Evolutionary conservation across 2,888 invertebrate species (phyloP).

Genomic region (Archips crataeganus): DNA sequence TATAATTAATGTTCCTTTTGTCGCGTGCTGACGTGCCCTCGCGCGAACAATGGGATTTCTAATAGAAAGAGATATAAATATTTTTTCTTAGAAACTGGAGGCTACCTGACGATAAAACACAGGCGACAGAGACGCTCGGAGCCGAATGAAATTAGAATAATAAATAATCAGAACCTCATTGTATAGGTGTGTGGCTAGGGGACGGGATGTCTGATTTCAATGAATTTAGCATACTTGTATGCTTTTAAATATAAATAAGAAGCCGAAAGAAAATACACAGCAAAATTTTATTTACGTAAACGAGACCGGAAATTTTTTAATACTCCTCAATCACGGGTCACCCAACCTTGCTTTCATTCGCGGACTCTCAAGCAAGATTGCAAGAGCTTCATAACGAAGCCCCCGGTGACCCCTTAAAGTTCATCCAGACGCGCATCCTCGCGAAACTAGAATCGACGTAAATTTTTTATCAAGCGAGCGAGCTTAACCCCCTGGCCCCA

Average conservation of each 20-base stretch:
- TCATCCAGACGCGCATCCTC: slow-evolving; percentile 62
- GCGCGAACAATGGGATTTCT: slow-evolving; percentile 85
- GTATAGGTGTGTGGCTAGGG: slow-evolving; percentile 48
- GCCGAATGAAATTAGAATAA: slow-evolving; percentile 81
- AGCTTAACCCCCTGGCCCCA: slow-evolving; percentile 71
- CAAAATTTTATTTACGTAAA: not conserved
- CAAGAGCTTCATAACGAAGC: slow-evolving; percentile 56
- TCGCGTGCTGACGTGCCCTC: slow-evolving; percentile 85
- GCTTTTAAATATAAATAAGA: not conserved
- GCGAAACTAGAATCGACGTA: slow-evolving; percentile 74
- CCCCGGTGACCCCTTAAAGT: slow-evolving; percentile 63
- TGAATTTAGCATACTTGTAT: slow-evolving; percentile 44
- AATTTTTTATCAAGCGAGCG: slow-evolving; percentile 77
- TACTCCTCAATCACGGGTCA: not conserved
- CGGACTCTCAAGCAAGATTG: slow-evolving; percentile 23
- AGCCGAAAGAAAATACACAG: not conserved
- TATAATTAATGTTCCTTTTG: slow-evolving; percentile 87
- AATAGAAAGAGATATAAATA: slow-evolving; percentile 84
- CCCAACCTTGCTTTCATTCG: not conserved
- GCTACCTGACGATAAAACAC: slow-evolving; percentile 84
- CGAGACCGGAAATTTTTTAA: not conserved
- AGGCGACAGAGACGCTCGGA: slow-evolving; percentile 74
- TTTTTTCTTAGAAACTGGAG: slow-evolving; percentile 81
- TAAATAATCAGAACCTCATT: slow-evolving; percentile 69
- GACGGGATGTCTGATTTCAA: slow-evolving; percentile 49